A percentile compares a stretch with the other conserved stretches of the same genome.
Conservation (phyloP, 2,797 vertebrate species). For the Pachyuromys duprasi region DNA sequence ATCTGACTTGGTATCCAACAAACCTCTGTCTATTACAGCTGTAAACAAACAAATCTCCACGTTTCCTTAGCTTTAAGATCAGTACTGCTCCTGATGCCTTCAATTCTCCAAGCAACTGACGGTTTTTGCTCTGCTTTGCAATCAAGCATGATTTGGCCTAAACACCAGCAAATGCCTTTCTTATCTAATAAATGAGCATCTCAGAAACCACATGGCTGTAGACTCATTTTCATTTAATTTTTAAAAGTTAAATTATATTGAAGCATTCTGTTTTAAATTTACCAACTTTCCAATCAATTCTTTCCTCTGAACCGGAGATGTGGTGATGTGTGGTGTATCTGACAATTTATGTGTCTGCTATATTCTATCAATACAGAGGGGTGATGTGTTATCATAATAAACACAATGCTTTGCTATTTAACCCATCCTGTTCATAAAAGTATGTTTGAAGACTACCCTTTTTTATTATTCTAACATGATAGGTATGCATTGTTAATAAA, state of each 20-base stretch:
- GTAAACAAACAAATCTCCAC: too few relatives aligned
- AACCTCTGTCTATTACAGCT: too few relatives aligned
- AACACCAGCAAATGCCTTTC: background rate
- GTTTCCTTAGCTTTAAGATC: too few relatives aligned
- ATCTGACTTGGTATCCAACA: too few relatives aligned
- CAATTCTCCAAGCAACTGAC: too few relatives aligned
- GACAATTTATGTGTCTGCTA: background rate
- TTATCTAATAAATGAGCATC: background rate
- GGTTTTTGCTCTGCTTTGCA: too few relatives aligned
- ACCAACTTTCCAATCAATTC: background rate
- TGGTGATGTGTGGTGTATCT: background rate
- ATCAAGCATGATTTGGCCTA: too few relatives aligned
- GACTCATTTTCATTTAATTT: background rate
- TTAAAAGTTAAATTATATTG: constrained; percentile 5
- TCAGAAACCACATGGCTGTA: background rate
- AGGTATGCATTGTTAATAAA: background rate
- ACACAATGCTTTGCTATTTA: background rate
- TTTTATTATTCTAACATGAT: background rate
- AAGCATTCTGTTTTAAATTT: background rate
- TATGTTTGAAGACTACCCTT: too few relatives aligned
- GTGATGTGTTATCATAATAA: background rate
- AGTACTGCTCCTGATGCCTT: too few relatives aligned
- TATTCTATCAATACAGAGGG: background rate
- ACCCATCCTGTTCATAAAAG: background rate
- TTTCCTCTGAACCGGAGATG: background rate